Evolutionary conservation across 1,140 invertebrate genomes (phyloP).

Genomic region (Brachionus plicatilis): DNA sequence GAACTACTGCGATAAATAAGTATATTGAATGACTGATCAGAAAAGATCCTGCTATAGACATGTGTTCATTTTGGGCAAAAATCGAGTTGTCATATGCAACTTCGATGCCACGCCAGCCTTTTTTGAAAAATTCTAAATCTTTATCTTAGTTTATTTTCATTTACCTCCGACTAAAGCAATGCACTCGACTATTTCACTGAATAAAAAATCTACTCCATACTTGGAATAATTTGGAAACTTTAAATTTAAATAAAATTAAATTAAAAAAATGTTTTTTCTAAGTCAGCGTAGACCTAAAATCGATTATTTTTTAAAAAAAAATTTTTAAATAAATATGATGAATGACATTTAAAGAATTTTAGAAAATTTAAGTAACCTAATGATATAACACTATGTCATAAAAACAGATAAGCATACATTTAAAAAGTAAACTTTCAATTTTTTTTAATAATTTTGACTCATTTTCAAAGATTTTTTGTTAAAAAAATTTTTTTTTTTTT

Average conservation of each 20-base stretch:
- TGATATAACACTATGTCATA: no score
- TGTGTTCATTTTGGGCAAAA: background rate
- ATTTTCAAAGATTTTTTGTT: no score
- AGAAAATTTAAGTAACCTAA: no score
- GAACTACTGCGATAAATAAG: background rate
- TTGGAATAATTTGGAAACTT: conserved; percentile 11
- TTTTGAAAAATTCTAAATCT: background rate
- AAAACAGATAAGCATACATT: no score
- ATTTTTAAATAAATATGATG: no score
- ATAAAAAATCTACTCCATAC: conserved; percentile 24
- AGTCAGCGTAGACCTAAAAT: no score
- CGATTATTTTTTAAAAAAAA: background rate
- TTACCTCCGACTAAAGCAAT: background rate
- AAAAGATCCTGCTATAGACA: background rate
- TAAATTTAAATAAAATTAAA: background rate
- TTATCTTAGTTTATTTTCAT: no score
- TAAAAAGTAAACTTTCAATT: no score
- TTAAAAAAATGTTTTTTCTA: no score
- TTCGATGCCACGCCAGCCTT: conserved; percentile 25
- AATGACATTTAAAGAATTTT: no score
- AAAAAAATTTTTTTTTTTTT: background rate
- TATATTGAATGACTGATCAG: conserved; percentile 26
- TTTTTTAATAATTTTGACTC: no score
- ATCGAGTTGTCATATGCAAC: conserved; percentile 1
- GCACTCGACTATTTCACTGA: conserved; percentile 25